Evolutionary conservation across 2,888 invertebrate genomes (phyloP).

Genomic region (Eurytoma adleriae): DNA sequence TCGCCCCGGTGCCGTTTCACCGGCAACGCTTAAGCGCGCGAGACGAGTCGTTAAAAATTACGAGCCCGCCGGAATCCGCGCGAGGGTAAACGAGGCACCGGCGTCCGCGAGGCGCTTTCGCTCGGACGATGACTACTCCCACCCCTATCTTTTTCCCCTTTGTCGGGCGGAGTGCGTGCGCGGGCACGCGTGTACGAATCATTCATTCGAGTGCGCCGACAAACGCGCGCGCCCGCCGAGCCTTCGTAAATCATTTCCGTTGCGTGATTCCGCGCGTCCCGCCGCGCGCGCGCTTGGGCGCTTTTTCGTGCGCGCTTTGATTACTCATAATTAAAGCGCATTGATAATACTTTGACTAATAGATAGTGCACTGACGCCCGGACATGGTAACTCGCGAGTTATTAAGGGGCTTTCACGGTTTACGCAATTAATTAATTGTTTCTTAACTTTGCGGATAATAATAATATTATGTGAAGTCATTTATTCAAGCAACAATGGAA

Average conservation of each 20-base stretch:
- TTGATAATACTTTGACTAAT: too few species aligned
- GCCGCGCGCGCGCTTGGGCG: neutral
- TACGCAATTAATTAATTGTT: too few species aligned
- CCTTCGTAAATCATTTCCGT: neutral
- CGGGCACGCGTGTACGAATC: conserved; percentile 14
- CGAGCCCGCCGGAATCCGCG: conserved; percentile 59
- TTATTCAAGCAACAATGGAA: too few species aligned
- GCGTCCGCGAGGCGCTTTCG: neutral
- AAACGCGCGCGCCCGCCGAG: neutral
- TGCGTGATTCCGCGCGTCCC: too few species aligned
- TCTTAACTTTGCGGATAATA: too few species aligned
- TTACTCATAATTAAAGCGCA: neutral
- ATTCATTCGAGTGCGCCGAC: conserved; percentile 38
- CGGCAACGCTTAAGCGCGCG: conserved; percentile 59
- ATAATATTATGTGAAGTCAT: too few species aligned
- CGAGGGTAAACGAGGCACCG: neutral
- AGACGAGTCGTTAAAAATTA: conserved; percentile 66
- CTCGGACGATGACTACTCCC: neutral
- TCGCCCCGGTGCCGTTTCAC: conserved; percentile 53
- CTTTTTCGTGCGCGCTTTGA: neutral
- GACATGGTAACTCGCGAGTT: too few species aligned
- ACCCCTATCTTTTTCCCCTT: neutral
- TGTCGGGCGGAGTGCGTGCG: neutral
- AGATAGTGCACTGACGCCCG: too few species aligned
- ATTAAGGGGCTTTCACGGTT: too few species aligned